Conservation (phyloP, 2,113 vertebrate genomes). For the Nothocercus julius region DNA sequence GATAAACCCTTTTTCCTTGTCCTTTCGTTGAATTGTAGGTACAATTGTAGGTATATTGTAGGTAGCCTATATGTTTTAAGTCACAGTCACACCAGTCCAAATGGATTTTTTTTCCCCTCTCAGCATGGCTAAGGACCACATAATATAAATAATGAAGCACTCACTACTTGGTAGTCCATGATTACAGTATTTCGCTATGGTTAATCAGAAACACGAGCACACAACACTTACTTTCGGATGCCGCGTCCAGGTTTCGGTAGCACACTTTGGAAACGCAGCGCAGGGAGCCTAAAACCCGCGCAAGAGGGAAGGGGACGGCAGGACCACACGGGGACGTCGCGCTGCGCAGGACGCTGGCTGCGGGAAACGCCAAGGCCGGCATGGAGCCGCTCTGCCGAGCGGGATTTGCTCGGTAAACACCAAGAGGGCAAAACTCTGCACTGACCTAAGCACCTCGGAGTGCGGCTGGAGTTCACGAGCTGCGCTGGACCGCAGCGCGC, state of each 20-base stretch:
- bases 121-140: background rate
- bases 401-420: background rate
- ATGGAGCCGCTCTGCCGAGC: background rate
- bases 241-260: constrained; percentile 43
- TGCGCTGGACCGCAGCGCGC: background rate
- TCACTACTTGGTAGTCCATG: constrained; percentile 1
- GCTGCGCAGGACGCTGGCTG: too few relatives aligned
- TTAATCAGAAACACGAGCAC: constrained; percentile 37
- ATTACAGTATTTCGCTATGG: background rate
- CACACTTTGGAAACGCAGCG: constrained; percentile 48
- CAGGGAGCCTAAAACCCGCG: constrained; percentile 13
- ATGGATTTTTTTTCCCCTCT: background rate
- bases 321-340: too few relatives aligned
- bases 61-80: background rate
- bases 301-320: background rate
- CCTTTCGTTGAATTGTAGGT: constrained; percentile 22
- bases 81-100: background rate
- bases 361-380: background rate
- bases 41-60: background rate
- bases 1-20: background rate
- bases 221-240: constrained; percentile 38
- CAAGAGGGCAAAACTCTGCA: background rate
- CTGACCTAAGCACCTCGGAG: background rate
- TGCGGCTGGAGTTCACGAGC: too few relatives aligned
- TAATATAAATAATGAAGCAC: constrained; percentile 8